Conservation (phyloP, 2,797 vertebrate species). For the Poeciliopsis paucimaculata region DNA sequence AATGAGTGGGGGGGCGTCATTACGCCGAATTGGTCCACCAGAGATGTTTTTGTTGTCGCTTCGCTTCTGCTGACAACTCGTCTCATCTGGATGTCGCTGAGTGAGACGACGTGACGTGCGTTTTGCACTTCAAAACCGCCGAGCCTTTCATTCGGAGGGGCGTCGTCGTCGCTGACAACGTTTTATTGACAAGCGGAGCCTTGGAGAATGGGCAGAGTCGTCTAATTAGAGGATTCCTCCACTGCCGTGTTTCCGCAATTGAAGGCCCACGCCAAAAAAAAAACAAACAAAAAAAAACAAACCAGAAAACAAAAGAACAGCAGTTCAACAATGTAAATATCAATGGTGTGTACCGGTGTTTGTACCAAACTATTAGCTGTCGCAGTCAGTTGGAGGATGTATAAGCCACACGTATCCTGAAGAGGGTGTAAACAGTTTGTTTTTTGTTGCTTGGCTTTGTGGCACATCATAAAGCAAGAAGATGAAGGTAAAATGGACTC, state of each 20-base stretch:
- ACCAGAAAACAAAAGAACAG: constrained; percentile 7
- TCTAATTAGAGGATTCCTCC: constrained; percentile 72
- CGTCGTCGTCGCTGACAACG: constrained; percentile 64
- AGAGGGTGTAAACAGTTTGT: background rate
- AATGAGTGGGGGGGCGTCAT: constrained; percentile 70
- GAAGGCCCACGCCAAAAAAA: constrained; percentile 31
- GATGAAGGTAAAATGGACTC: background rate
- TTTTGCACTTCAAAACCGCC: constrained; percentile 75
- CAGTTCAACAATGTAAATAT: constrained; percentile 1
- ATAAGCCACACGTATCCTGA: background rate
- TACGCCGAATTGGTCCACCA: constrained; percentile 74
- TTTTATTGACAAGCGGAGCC: constrained; percentile 76
- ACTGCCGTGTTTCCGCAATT: constrained; percentile 42
- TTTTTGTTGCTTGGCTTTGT: background rate
- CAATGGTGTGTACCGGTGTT: background rate
- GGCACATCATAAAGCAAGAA: background rate
- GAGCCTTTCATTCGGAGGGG: constrained; percentile 60
- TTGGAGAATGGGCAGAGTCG: constrained; percentile 61
- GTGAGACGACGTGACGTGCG: constrained; percentile 64
- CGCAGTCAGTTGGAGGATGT: background rate
- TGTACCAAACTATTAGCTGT: background rate
- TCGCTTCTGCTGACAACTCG: constrained; percentile 71
- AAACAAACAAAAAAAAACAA: background rate
- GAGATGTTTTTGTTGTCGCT: constrained; percentile 77
- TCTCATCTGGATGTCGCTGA: constrained; percentile 60